Percentiles rank a stretch among this genome's conserved stretches.
Conservation (phyloP, 2,113 vertebrate genomes). For the Holacanthus passer region DNA sequence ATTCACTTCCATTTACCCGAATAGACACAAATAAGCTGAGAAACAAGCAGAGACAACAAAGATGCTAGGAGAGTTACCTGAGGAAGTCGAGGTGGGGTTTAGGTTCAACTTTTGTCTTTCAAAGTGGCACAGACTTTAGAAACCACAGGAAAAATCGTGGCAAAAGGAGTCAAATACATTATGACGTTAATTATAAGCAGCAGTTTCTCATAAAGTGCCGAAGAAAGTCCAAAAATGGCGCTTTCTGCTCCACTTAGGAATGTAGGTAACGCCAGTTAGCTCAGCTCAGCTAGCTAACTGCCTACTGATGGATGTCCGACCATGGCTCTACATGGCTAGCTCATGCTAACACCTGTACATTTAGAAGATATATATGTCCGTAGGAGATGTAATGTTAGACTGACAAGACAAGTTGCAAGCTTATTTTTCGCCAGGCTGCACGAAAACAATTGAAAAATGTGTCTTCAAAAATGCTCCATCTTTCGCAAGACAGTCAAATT, state of each 20-base stretch:
- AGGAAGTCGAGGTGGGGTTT: not conserved
- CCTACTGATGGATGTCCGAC: not conserved
- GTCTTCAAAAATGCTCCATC: not conserved
- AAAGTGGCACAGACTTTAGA: not conserved
- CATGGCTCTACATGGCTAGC: not conserved
- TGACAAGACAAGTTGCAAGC: not conserved
- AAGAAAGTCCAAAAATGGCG: not conserved
- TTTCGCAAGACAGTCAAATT: not conserved
- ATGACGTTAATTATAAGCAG: not conserved
- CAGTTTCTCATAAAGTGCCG: not conserved
- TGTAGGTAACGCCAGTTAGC: not conserved
- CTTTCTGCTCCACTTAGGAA: not conserved
- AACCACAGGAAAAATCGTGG: not conserved
- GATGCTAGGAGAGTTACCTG: conserved; percentile 50
- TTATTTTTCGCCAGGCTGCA: not conserved
- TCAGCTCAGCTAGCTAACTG: conserved; percentile 22
- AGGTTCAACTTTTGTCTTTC: conserved; percentile 28
- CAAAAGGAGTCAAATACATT: not conserved
- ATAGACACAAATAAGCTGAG: not conserved
- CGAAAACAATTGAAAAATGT: not conserved
- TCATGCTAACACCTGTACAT: not conserved
- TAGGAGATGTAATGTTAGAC: too few species aligned
- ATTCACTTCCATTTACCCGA: too few species aligned
- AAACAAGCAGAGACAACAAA: not conserved
- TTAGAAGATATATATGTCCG: not conserved